Evolutionary conservation across 1,140 invertebrate species (phyloP).

Genomic region (Hyphantria cunea): DNA sequence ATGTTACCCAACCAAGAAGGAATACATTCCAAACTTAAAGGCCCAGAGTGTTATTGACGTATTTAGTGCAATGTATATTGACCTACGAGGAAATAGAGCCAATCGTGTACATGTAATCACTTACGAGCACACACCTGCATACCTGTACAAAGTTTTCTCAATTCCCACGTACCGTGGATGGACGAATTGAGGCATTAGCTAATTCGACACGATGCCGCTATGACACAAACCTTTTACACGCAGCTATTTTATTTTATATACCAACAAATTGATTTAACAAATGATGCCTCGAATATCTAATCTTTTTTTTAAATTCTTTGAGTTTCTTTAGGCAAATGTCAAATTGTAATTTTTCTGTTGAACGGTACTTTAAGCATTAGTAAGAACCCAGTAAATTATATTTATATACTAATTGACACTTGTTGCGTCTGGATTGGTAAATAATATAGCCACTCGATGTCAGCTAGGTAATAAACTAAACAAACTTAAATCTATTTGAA

Average conservation of each 20-base stretch:
- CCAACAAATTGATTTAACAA: conserved; percentile 25
- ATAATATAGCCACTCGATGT: no score
- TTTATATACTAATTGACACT: no score
- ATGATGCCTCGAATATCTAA: conserved; percentile 6
- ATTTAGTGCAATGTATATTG: no score
- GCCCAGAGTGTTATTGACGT: no score
- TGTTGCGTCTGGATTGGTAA: no score
- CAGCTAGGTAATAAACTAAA: no score
- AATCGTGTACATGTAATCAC: background rate
- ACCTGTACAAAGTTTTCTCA: conserved; percentile 16
- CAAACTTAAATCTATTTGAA: no score
- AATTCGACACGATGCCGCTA: conserved; percentile 24
- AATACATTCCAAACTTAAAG: no score
- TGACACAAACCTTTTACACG: conserved; percentile 26
- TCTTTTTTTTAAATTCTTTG: background rate
- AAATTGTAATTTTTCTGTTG: background rate
- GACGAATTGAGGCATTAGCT: conserved; percentile 23
- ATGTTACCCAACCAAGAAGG: no score
- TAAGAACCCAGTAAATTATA: no score
- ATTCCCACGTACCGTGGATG: conserved; percentile 16
- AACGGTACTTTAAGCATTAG: background rate
- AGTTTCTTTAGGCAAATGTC: conserved; percentile 8
- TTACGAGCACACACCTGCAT: background rate
- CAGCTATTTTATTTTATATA: conserved; percentile 26
- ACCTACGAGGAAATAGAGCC: no score